Percentiles rank a stretch among this genome's conserved stretches.
Evolutionary conservation across 2,888 invertebrate genomes (phyloP).

Genomic region (Marasmarcha lunaedactyla): DNA sequence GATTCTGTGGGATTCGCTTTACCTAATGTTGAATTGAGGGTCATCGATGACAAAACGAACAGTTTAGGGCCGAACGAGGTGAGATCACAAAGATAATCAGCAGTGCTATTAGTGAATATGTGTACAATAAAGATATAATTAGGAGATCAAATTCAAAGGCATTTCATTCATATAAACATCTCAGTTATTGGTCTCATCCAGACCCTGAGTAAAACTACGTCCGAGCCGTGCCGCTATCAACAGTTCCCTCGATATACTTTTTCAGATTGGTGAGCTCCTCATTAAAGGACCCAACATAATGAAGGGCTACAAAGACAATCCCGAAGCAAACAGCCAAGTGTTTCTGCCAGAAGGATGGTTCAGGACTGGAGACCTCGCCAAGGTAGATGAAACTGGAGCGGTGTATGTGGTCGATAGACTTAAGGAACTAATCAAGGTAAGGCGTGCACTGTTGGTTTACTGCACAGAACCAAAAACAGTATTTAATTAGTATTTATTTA

Average conservation of each 20-base stretch:
- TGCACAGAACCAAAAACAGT: too few relatives aligned
- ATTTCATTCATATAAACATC: constrained; percentile 59
- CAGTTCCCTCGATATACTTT: too few relatives aligned
- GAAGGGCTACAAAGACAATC: constrained; percentile 74
- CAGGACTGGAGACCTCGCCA: constrained; percentile 80
- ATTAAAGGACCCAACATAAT: constrained; percentile 82
- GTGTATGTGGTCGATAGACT: constrained; percentile 83
- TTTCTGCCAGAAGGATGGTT: constrained; percentile 80
- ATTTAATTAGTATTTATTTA: too few relatives aligned
- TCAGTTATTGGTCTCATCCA: too few relatives aligned
- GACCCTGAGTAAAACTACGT: too few relatives aligned
- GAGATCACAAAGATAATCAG: constrained; percentile 7
- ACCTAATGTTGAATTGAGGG: constrained; percentile 72
- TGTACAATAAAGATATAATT: constrained; percentile 1
- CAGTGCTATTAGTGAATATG: constrained; percentile 3
- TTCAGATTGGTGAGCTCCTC: constrained; percentile 77
- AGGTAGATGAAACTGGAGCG: constrained; percentile 73
- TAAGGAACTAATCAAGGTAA: constrained; percentile 84
- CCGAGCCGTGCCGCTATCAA: too few relatives aligned
- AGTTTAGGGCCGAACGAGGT: constrained; percentile 65
- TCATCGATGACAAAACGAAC: constrained; percentile 38
- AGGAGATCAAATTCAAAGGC: not conserved
- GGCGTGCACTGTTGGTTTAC: too few relatives aligned
- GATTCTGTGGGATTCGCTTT: constrained; percentile 67
- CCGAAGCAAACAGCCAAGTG: constrained; percentile 76